A percentile compares a stretch with the other conserved stretches of the same genome.
phyloP scores from a whole-genome alignment of 53 echinoderm and acorn worm species.

The Echinarachnius parma region DNA sequence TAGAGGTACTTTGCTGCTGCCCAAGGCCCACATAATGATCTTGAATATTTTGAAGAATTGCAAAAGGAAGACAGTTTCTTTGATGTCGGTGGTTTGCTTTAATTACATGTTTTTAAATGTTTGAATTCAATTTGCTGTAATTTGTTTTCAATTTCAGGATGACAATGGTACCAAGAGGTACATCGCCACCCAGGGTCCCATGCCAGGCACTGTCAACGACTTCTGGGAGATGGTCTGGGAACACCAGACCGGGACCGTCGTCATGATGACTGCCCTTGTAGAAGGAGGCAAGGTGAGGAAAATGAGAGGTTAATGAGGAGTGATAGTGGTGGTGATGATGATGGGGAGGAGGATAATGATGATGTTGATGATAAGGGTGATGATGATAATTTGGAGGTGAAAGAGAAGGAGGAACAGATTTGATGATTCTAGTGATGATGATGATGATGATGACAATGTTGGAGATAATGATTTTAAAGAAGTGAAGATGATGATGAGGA shows the following conservation, averaged over 20 bases:
- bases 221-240: constrained; percentile 52
- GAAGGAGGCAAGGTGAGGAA: constrained; percentile 40
- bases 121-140: no score
- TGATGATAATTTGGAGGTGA: constrained; percentile 4
- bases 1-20: no score
- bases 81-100: no score
- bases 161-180: constrained; percentile 21
- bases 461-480: background rate
- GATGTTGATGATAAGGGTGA: background rate
- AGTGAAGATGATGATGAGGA: background rate
- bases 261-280: constrained; percentile 41
- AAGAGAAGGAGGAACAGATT: no score
- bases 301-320: background rate
- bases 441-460: background rate
- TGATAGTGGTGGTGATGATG: background rate
- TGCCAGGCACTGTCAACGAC: constrained; percentile 24
- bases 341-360: background rate
- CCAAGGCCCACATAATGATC: no score
- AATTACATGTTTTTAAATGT: no score
- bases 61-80: no score
- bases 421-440: constrained; percentile 1
- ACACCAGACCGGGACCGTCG: constrained; percentile 25
- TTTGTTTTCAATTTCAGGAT: constrained; percentile 15
- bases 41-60: no score
- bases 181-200: constrained; percentile 34